Evolutionary conservation across 2,888 invertebrate species (phyloP), one percentile per base, ranked within the genome.

Genomic region (Sinhomidia bicolor): DNA sequence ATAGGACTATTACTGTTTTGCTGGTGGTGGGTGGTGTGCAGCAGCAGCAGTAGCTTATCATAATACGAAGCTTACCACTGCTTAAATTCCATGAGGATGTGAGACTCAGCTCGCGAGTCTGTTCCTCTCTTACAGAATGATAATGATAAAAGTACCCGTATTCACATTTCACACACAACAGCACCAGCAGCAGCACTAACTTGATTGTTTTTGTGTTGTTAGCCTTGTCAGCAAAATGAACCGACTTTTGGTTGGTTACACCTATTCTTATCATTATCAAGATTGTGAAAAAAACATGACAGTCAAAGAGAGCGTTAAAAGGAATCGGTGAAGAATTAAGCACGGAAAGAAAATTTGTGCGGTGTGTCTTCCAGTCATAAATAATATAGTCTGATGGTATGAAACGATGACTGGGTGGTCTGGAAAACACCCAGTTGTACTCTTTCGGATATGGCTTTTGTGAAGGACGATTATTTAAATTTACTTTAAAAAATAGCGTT

Each of bases 191-290:
- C 36, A 68, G 3, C n/a, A 23, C 47, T 23, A 23, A 7, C 23
- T 51, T 82, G 82, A 82, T 82, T 47, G 71, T 68, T 74, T 82
- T 82, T 74, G 57, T 84, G 74, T 74, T 26, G 36, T n/a, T n/a
- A n/a, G 74, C 47, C 41, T 74, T 44, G 60, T 60, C 44, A 85
- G 29, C 78, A 60, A 62, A 32, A 20, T 32, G 71, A 79, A 32
- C 23, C 54, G 47, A 85, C 85, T 85, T 54, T 65, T 29, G 79
- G 85, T 85, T 79, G 79, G 85, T 51, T 79, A 68, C 47, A 79
- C 79, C 85, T 36, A 78, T 79, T 85, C 74, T 84, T 51, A 47
- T 84, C 23, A 83, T 62, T 51, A 41, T 80, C 20, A 60, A 60
- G 10, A 14, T 3, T 20, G 47, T 14, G 12, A 17, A 41, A 47